A percentile compares a stretch with the other conserved stretches of the same genome.
Evolutionary conservation across 2,888 invertebrate species (phyloP).

Genomic region (Agrochola macilenta): DNA sequence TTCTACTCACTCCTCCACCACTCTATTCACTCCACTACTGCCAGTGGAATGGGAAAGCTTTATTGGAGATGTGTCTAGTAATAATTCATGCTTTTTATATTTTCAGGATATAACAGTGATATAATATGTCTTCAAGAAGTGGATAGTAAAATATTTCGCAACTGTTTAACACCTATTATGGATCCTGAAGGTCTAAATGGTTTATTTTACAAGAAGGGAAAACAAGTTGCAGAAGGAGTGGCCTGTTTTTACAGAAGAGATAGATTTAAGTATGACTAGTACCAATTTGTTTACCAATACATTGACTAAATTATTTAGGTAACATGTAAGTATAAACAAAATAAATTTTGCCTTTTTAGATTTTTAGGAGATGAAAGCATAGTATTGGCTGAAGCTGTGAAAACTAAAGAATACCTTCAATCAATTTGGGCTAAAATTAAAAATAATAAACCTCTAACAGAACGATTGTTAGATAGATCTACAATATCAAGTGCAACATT

Average conservation of each 20-base stretch:
- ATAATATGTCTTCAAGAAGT: slow-evolving; percentile 98
- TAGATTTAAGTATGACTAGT: slow-evolving; percentile 91
- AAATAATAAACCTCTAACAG: slow-evolving; percentile 89
- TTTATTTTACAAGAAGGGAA: slow-evolving; percentile 93
- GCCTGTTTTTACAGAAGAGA: slow-evolving; percentile 93
- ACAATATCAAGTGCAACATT: slow-evolving; percentile 92
- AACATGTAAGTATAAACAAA: not conserved
- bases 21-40: not conserved
- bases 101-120: slow-evolving; percentile 96
- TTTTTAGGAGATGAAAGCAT: slow-evolving; percentile 89
- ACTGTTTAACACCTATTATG: slow-evolving; percentile 92
- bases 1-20: too few relatives aligned
- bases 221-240: slow-evolving; percentile 94
- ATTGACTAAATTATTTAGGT: not conserved
- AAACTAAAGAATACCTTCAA: slow-evolving; percentile 87
- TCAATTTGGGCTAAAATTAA: slow-evolving; percentile 91
- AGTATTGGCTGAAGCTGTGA: slow-evolving; percentile 91
- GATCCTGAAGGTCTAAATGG: slow-evolving; percentile 90
- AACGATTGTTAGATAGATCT: slow-evolving; percentile 91
- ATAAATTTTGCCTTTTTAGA: slow-evolving; percentile 73
- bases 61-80: not conserved
- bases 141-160: slow-evolving; percentile 94
- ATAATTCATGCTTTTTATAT: slow-evolving; percentile 8
- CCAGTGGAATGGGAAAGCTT: not conserved
- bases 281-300: not conserved